Base-by-base conservation (phyloP, 2,113 vertebrate genomes). In the Melanotaenia duboulayi region DNA sequence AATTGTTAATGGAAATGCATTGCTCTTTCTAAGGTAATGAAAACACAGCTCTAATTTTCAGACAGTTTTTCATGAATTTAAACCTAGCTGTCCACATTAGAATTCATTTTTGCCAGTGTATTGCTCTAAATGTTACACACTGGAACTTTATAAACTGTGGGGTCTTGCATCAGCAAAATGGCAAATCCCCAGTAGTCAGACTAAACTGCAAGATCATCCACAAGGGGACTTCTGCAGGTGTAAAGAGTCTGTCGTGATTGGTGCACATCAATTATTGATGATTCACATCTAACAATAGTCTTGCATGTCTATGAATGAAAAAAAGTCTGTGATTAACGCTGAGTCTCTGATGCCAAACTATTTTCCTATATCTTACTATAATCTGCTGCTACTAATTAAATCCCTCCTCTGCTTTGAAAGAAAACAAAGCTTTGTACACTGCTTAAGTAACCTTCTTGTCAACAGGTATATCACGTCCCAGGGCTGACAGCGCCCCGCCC, bases 401-500 rank as follows among this genome's bases (percentile, higher is more conserved):
- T 32, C 25, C 2, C 10, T 2, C 24, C 7, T 7, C 32, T 19
- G 16, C 5, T 44, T 1, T 28, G 3, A 32, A n/a, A 4, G 10
- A 22, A 46, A 48, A 16, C 6, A 13, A 10, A 14, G 11, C 4
- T 4, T 19, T 19, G 3, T n/a, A 3, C 17, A 4, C 1, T 1
- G 20, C 60, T 80, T 10, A 84, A 74, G 59, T 24, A 19, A 13
- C 7, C 23, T 58, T 65, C 46, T 44, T 71, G 3, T 72, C 52
- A 2, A 49, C 86, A 99, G 97, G 97, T 84, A 97, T 98, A 90
- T 98, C 97, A 22, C 94, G 97, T 7, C 96, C 96, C 22, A 92
- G 96, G 49, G 94, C 96, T 4, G 97, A 99, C 73, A 99, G 96
- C 2, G 96, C 97, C 40, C 97, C 97, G 0, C 96, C 97, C 77